Percentiles rank a stretch among this genome's conserved stretches.
These are phyloP conservation scores for Oreohelix idahoensis DNA, from an alignment of 1,140 invertebrate species.

Conservation along the genomic window DNA sequence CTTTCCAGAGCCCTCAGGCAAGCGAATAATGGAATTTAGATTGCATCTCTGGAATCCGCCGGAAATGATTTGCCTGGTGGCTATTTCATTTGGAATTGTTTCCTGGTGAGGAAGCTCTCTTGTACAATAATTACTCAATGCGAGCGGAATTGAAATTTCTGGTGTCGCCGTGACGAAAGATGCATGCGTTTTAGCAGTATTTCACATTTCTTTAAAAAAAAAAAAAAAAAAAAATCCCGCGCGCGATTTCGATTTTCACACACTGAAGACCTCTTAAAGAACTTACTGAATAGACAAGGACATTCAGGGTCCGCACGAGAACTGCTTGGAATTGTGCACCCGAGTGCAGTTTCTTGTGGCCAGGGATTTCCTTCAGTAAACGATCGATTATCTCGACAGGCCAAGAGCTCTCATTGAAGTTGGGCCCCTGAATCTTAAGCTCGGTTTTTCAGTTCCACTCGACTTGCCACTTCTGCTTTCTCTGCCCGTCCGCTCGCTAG, in stretches of 20 bases:
- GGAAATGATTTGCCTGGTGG: conserved; percentile 14
- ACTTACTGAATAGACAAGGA: not conserved
- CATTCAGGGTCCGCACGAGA: not conserved
- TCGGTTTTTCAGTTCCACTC: not conserved
- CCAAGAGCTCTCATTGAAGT: not conserved
- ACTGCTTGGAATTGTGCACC: not conserved
- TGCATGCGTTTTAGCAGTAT: not conserved
- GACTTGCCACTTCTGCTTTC: not conserved
- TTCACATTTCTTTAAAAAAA: not conserved
- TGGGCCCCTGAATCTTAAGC: not conserved
- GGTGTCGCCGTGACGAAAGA: not conserved
- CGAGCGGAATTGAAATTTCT: not conserved
- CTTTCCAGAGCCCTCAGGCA: conserved; percentile 2
- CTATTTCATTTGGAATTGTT: conserved; percentile 18
- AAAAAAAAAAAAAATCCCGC: not conserved
- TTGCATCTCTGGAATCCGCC: conserved; percentile 7
- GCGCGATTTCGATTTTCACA: not conserved
- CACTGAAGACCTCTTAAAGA: not conserved
- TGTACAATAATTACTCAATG: conserved; percentile 7
- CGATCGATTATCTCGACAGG: not conserved
- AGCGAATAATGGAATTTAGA: conserved; percentile 15
- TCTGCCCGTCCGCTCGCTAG: not conserved
- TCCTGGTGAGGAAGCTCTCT: conserved; percentile 2
- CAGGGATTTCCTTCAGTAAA: not conserved
- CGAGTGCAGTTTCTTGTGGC: not conserved